Conservation (phyloP, 2,113 vertebrate genomes). For the Caloenas nicobarica region DNA sequence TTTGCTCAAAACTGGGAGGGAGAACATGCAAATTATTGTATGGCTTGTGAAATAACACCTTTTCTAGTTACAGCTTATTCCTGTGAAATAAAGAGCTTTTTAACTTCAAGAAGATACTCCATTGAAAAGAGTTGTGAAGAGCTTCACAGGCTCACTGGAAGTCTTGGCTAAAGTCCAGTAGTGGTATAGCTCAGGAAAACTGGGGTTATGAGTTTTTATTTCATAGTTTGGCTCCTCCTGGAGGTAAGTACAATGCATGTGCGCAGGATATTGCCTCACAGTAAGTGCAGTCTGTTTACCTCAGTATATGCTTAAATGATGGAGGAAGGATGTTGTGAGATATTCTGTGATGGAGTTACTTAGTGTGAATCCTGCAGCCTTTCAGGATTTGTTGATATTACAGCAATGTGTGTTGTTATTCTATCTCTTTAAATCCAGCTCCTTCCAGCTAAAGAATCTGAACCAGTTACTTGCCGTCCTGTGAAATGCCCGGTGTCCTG, state of each 20-base stretch:
- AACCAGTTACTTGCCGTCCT: neutral
- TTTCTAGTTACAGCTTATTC: conserved; percentile 28
- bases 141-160: neutral
- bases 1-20: neutral
- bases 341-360: neutral
- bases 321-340: neutral
- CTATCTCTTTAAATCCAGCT: neutral
- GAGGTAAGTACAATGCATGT: conserved; percentile 1
- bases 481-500: neutral
- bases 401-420: neutral
- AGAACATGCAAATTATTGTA: neutral
- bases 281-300: neutral
- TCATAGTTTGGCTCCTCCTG: neutral
- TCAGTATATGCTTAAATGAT: accelerated
- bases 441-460: neutral
- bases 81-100: conserved; percentile 46
- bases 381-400: neutral
- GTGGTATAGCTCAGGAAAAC: neutral
- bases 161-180: neutral
- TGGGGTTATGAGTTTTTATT: neutral
- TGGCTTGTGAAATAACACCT: neutral
- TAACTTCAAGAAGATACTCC: neutral
- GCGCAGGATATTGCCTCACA: neutral
- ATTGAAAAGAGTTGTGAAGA: neutral
- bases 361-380: neutral